Percentiles rank a stretch among this genome's conserved stretches.
Conservation (phyloP, 37 sponge, comb jelly and placozoan genomes). For the Oscarella lobularis region DNA sequence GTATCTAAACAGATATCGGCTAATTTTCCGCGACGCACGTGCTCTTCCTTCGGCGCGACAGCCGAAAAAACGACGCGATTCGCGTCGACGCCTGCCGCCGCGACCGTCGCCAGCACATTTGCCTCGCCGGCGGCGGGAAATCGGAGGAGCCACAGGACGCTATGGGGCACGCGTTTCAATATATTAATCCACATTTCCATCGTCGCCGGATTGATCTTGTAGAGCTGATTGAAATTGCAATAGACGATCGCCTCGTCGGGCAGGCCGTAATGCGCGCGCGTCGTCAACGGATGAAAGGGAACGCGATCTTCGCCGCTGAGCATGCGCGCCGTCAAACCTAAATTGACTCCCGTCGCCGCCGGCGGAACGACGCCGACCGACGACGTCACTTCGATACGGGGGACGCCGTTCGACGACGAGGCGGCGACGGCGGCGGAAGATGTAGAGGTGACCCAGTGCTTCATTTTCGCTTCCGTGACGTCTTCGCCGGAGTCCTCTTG, state of each 20-base stretch:
- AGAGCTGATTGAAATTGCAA: slow-evolving; percentile 99
- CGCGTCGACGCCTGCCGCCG: slow-evolving; percentile 54
- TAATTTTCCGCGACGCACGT: slow-evolving; percentile 80
- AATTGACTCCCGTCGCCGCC: not conserved
- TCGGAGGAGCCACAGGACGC: slow-evolving; percentile 80
- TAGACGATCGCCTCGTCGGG: slow-evolving; percentile 78
- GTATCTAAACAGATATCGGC: slow-evolving; percentile 98
- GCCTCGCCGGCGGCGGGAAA: slow-evolving; percentile 92
- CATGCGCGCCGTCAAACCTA: not conserved
- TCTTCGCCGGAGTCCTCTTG: slow-evolving; percentile 39
- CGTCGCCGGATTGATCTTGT: slow-evolving; percentile 93
- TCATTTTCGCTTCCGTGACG: not conserved
- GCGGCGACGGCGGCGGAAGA: not conserved
- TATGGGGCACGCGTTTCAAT: slow-evolving; percentile 72
- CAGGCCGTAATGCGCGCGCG: slow-evolving; percentile 74
- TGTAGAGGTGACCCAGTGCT: not conserved
- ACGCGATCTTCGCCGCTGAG: not conserved
- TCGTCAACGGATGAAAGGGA: slow-evolving; percentile 63
- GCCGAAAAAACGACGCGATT: slow-evolving; percentile 72
- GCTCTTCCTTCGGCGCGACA: slow-evolving; percentile 97
- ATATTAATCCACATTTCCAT: slow-evolving; percentile 77
- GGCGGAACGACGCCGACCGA: not conserved
- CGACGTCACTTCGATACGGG: too few relatives aligned
- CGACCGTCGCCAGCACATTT: slow-evolving; percentile 47
- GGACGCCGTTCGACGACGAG: too few relatives aligned